Evolutionary conservation across 2,113 vertebrate genomes (phyloP), one percentile per base, ranked within the genome.

Genomic region (Mystacornis crossleyi): DNA sequence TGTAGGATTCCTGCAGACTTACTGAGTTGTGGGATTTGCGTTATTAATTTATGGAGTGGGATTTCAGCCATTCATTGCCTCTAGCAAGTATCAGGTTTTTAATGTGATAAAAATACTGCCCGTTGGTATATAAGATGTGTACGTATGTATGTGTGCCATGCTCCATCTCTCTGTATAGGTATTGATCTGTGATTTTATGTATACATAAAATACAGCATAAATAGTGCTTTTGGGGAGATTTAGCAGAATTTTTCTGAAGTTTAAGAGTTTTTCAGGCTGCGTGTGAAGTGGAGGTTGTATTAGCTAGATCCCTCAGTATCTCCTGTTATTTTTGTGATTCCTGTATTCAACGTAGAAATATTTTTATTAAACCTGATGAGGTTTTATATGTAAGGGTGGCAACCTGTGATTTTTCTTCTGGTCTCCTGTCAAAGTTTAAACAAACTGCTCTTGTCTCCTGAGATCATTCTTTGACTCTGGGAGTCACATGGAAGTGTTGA

Each of bases 401-500:
- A 91, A 70, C 75, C 86, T 94, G 79, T 92, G 34, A 81, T 86
- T 81, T 65, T 92, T 77, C 55, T 66, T 86, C 81, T 89, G 51
- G 73, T 80, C 96, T 96, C 72, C 71, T 94, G 67, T 89, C 82
- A 64, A 54, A 67, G 40, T 86, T 79, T 81, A 95, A 77, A 84
- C 60, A 66, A 74, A 81, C 58, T 89, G 17, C 81, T 70, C 58
- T 95, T 72, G 74, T 83, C 94, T 97, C 77, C 81, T 77, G 88
- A 86, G 89, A 77, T 95, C 77, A 20, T 86, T 87, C 54, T 92
- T 92, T 65, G 81, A 43, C 85, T 94, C 33, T 40, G 50, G 6
- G 34, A 94, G 81, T 96, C 94, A 91, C 94, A 69, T 92, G 86
- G 92, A 91, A 93, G 88, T 82, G 64, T 86, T 97, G 84, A 81